These are phyloP conservation scores for Drosophila truncata DNA, from an alignment of 1,140 invertebrate species.

Conservation along the genomic window DNA sequence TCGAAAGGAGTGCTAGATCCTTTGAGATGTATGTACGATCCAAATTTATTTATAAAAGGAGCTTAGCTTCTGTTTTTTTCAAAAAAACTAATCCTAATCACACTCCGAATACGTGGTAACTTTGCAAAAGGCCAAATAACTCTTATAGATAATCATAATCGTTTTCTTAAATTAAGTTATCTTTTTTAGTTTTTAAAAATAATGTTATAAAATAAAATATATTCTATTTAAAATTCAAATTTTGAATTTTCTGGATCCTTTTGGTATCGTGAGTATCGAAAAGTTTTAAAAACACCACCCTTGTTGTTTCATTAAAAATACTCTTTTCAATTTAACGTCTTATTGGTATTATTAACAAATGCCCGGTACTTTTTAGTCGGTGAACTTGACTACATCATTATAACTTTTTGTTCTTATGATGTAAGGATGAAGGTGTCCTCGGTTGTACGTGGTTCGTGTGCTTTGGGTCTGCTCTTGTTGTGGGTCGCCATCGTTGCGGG, in stretches of 20 bases:
- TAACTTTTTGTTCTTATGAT: slow-evolving; percentile 24
- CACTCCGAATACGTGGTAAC: not conserved
- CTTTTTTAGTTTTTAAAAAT: not conserved
- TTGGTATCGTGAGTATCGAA: not conserved
- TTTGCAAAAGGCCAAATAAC: too few relatives aligned
- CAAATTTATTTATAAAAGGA: not conserved
- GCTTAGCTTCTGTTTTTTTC: too few relatives aligned
- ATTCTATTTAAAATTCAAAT: too few relatives aligned
- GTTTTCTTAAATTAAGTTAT: too few relatives aligned
- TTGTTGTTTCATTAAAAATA: not conserved
- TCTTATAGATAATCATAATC: too few relatives aligned
- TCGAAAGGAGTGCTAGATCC: slow-evolving; percentile 9
- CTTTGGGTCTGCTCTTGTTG: slow-evolving; percentile 60
- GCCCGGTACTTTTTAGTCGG: not conserved
- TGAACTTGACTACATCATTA: not conserved
- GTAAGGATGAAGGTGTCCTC: slow-evolving; percentile 32
- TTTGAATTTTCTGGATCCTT: not conserved
- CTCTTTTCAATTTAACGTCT: not conserved
- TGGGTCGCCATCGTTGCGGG: slow-evolving; percentile 68
- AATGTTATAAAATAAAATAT: not conserved
- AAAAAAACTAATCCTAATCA: too few relatives aligned
- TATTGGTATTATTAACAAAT: not conserved
- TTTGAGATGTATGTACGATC: not conserved
- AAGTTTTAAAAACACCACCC: not conserved
- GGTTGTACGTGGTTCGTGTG: slow-evolving; percentile 35